Base-by-base conservation (phyloP, 1,140 invertebrate species). In the Triops cancriformis region DNA sequence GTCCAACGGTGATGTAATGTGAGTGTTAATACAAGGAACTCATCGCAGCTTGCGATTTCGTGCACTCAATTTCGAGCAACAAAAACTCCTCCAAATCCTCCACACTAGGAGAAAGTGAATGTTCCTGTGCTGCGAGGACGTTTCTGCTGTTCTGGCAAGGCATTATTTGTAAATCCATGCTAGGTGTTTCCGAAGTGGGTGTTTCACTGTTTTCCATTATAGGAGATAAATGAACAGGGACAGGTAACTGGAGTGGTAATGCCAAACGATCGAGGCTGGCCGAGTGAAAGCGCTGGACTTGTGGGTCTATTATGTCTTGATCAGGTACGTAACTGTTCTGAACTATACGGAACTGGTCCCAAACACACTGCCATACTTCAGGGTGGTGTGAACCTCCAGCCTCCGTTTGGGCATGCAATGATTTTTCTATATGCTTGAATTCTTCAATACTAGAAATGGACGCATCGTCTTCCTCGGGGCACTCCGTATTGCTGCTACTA, bases 71-170 rank as follows among this genome's bases (percentile, higher is more conserved):
- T 82, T 90, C 89, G 31, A 90, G 81, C 74, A 90, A 81, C 64
- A 91, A 82, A 84, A 91, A 90, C 82, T 91, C 89, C 80, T 89
- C 88, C 26, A 91, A 82, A 80, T 90, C 89, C 80, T 91, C 88
- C 81, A 88, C 87, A 82, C 88, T 90, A 77, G 77, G 26, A 7
- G 77, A 78, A 42, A 78, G 31, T 26, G 90, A 83, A 84, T 89
- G 88, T 79, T 88, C 81, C 2, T 88, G 88, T 81, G 89, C 88
- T 37, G 89, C 80, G 1, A 87, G 87, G 81, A 88, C 88, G 78
- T 87, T 82, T 4, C 82, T 84, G 6, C 84, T 83, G 64, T 86
- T 83, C 76, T 84, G 82, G 51, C 82, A 72, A 14, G 43, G 74
- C 14, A 41, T 18, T 28, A 26, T 11, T 7, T 26, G 43, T 11